phyloP scores from a whole-genome alignment of 2,797 vertebrate genomes.

The Muscicapa striata region DNA sequence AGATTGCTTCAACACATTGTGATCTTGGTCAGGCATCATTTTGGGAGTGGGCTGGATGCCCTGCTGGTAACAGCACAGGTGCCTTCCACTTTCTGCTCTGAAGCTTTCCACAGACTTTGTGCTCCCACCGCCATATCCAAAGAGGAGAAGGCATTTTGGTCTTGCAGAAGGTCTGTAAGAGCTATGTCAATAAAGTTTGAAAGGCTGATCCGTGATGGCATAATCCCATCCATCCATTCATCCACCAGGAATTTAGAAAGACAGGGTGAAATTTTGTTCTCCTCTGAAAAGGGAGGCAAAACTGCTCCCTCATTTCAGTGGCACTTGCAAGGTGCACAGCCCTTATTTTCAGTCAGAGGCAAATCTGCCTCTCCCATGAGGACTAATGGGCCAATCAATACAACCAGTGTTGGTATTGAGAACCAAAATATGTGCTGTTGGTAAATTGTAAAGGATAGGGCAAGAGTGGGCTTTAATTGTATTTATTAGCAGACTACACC shows the following conservation, averaged over 20 bases:
- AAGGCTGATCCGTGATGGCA: rapidly evolving
- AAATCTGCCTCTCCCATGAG: rapidly evolving
- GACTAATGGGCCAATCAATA: neutral
- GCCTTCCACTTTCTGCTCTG: neutral
- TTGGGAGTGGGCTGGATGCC: neutral
- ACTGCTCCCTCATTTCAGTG: neutral
- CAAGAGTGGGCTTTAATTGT: neutral
- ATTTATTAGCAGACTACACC: neutral
- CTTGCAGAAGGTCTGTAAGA: neutral
- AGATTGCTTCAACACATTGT: neutral
- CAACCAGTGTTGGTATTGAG: neutral
- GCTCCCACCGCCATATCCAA: neutral
- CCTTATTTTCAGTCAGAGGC: neutral
- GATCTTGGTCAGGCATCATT: neutral
- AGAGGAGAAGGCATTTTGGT: neutral
- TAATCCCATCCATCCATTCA: neutral
- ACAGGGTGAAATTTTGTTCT: neutral
- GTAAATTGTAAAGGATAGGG: neutral
- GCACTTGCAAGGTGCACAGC: neutral
- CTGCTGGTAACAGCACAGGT: neutral
- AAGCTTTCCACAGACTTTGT: neutral
- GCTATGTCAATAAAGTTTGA: neutral
- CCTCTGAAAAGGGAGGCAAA: neutral
- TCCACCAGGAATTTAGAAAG: neutral
- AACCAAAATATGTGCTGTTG: neutral